Evolutionary conservation across 2,113 vertebrate species (phyloP).

Genomic region (Bambusicola thoracicus): DNA sequence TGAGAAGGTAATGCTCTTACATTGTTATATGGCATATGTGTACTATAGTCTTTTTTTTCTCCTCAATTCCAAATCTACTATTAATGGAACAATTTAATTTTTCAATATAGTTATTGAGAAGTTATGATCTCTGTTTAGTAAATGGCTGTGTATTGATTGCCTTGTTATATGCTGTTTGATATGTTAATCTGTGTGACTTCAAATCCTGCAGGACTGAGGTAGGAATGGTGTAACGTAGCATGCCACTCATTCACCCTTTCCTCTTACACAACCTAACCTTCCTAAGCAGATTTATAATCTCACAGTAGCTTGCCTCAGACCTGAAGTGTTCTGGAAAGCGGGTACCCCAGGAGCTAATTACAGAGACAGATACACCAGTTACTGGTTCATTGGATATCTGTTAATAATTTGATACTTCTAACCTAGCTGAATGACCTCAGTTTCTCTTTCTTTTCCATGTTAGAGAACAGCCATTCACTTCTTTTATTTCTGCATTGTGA

Average conservation of each 20-base stretch:
- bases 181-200: neutral
- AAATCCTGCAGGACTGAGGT: neutral
- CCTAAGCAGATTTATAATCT: neutral
- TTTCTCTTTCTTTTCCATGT: conserved; percentile 37
- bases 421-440: conserved; percentile 41
- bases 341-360: neutral
- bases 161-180: neutral
- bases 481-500: conserved; percentile 13
- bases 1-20: neutral
- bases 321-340: neutral
- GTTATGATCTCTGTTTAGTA: neutral
- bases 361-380: neutral
- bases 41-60: neutral
- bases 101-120: neutral
- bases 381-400: conserved; percentile 24
- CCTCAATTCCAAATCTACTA: rapidly evolving
- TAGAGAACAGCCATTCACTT: neutral
- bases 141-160: neutral
- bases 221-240: rapidly evolving
- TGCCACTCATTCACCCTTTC: neutral
- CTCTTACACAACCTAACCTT: neutral
- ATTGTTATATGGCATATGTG: neutral
- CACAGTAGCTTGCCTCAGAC: neutral
- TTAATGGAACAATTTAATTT: neutral
- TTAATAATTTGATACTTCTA: conserved; percentile 22